phyloP scores from a whole-genome alignment of 2,797 vertebrate species.

The Phrynocephalus vlangalii region DNA sequence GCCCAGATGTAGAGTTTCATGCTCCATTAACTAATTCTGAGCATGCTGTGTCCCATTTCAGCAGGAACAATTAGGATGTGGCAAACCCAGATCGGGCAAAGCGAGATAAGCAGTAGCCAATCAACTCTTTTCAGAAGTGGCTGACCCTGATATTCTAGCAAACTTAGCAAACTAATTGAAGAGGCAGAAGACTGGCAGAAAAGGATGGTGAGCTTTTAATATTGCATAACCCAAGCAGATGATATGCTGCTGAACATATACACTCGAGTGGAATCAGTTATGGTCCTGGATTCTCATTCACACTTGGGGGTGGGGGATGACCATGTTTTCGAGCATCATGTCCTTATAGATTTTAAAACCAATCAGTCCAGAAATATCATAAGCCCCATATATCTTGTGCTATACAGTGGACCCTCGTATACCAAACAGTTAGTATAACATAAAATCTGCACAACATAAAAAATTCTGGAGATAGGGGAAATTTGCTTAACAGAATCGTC shows the following conservation, averaged over 20 bases:
- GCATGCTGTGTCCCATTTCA: constrained; percentile 8
- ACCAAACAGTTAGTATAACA: too few relatives aligned
- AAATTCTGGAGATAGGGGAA: too few relatives aligned
- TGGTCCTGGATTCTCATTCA: background rate
- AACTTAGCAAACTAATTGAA: constrained; percentile 7
- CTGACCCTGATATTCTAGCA: background rate
- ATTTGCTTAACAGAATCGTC: too few relatives aligned
- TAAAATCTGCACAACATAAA: too few relatives aligned
- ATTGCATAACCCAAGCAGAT: background rate
- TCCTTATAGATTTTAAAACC: too few relatives aligned
- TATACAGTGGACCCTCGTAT: too few relatives aligned
- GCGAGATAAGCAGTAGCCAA: constrained; percentile 10
- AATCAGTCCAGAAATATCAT: too few relatives aligned
- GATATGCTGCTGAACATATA: background rate
- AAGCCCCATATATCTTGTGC: too few relatives aligned
- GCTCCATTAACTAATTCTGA: constrained; percentile 28
- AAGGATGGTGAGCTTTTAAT: background rate
- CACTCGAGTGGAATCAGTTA: background rate
- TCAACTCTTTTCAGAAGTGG: background rate
- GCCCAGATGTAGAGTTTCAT: constrained; percentile 9
- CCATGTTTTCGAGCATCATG: background rate
- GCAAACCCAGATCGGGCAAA: constrained; percentile 14
- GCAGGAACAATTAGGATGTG: constrained; percentile 14
- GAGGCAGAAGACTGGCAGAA: background rate
- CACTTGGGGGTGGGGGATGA: too few relatives aligned